Evolutionary conservation across 1,140 invertebrate genomes (phyloP).

Genomic region (Procambarus virginalis): DNA sequence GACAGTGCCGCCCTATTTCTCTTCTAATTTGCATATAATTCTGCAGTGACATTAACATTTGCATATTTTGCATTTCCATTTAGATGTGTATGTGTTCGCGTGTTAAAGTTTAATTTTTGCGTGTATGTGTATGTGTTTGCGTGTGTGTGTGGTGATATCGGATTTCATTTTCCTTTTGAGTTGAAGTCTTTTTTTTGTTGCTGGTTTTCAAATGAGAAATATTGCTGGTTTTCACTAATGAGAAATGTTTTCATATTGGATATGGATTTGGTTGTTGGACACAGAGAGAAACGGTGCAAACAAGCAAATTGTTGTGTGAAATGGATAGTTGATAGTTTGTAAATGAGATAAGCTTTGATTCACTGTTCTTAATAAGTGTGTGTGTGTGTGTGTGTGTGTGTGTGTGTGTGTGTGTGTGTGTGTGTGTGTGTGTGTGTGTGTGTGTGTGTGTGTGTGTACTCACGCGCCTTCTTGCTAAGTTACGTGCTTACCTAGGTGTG

Average conservation of each 20-base stretch:
- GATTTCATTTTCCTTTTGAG: neutral
- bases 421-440: neutral
- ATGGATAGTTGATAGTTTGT: too few species aligned
- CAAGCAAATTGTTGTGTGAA: too few species aligned
- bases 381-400: neutral
- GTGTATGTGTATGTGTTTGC: neutral
- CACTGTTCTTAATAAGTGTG: neutral
- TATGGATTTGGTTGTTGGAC: too few species aligned
- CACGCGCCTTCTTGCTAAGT: too few species aligned
- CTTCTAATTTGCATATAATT: conserved; percentile 8
- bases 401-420: conserved; percentile 12
- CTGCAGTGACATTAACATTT: neutral
- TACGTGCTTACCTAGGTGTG: too few species aligned
- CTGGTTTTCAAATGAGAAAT: too few species aligned
- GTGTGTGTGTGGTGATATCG: neutral
- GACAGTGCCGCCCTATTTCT: neutral
- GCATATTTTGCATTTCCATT: conserved; percentile 11
- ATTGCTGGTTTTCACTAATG: too few species aligned
- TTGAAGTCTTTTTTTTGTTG: too few species aligned
- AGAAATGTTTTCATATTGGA: too few species aligned
- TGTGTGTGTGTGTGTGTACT: too few species aligned
- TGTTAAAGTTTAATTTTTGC: neutral
- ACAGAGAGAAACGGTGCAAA: too few species aligned
- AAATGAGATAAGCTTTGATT: too few species aligned
- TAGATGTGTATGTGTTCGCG: neutral